phyloP scores from a whole-genome alignment of 2,797 vertebrate species.

The Helarctos malayanus region DNA sequence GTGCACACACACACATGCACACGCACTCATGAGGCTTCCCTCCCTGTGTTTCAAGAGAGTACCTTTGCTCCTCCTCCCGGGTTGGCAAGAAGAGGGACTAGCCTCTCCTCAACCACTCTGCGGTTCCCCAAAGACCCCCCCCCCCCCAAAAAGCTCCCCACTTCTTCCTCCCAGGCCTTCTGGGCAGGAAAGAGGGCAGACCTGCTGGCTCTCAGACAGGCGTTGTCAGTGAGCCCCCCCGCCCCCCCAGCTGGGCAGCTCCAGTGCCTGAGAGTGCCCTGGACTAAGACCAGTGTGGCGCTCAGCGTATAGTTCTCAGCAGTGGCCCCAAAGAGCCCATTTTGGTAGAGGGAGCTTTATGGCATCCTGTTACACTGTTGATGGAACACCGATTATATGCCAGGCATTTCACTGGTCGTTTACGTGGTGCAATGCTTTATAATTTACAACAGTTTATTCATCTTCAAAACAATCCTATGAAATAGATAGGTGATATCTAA shows the following conservation, averaged over 20 bases:
- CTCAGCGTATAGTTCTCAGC: not conserved
- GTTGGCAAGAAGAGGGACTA: not conserved
- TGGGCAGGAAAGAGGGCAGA: not conserved
- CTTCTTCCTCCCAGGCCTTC: not conserved
- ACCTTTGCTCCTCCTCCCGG: not conserved
- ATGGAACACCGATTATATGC: not conserved
- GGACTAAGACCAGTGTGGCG: not conserved
- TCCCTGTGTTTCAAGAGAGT: not conserved
- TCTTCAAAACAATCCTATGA: not conserved
- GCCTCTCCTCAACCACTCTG: not conserved
- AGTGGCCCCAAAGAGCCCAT: not conserved
- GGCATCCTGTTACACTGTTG: not conserved
- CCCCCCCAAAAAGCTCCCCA: not conserved
- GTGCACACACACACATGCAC: too few relatives aligned
- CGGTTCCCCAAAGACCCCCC: not conserved
- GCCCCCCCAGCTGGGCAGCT: not conserved
- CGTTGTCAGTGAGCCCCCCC: not conserved
- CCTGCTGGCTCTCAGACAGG: not conserved
- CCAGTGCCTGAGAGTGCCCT: not conserved
- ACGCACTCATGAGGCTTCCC: not conserved
- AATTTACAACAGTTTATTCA: conserved; percentile 21
- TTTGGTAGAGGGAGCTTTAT: not conserved
- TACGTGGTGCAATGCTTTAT: not conserved
- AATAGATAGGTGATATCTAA: not conserved
- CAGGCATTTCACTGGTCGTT: not conserved